Evolutionary conservation across 2,888 invertebrate species (phyloP).

Genomic region (Criorhina ranunculi): DNA sequence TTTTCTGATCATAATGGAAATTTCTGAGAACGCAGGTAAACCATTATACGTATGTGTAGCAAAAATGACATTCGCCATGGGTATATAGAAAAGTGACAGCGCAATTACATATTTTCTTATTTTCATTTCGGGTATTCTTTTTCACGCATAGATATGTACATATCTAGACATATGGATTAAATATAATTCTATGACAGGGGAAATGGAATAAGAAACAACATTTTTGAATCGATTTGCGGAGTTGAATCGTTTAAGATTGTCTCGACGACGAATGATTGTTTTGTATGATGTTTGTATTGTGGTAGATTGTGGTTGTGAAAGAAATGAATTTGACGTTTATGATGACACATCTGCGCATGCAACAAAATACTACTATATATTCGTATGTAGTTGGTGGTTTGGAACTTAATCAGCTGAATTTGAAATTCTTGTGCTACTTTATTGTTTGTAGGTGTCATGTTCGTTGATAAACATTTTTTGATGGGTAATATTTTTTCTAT

Average conservation of each 20-base stretch:
- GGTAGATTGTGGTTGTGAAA: constrained; percentile 12
- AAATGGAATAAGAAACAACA: background rate
- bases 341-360: constrained; percentile 27
- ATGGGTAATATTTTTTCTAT: too few species aligned
- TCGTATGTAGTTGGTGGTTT: background rate
- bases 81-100: constrained; percentile 49
- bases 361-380: background rate
- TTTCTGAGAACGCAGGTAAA: constrained; percentile 58
- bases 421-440: background rate
- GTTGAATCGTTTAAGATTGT: background rate
- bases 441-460: too few species aligned
- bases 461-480: too few species aligned
- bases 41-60: constrained; percentile 2
- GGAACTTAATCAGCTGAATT: background rate
- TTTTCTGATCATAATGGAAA: constrained; percentile 20
- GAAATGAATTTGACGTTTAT: constrained; percentile 14
- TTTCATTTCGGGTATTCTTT: too few species aligned
- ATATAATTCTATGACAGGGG: constrained; percentile 24
- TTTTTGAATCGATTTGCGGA: background rate
- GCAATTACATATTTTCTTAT: too few species aligned
- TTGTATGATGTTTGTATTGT: too few species aligned
- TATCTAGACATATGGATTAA: background rate
- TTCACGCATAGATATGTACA: background rate
- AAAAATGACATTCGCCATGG: constrained; percentile 35
- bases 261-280: constrained; percentile 1